Base-by-base conservation (phyloP, 2,797 vertebrate species). In the Epinephelus coioides region DNA sequence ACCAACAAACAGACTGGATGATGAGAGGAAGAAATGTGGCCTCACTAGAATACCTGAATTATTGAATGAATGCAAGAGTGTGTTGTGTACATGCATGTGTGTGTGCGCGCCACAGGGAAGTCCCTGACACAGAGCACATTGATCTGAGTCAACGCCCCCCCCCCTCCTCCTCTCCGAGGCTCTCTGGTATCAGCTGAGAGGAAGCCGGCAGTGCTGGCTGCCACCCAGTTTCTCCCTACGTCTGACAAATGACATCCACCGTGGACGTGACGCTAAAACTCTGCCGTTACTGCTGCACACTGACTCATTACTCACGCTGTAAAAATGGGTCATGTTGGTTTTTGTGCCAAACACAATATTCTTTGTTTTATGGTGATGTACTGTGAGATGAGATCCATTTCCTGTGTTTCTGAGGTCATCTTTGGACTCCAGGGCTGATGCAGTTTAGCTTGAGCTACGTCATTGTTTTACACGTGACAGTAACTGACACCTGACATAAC, bases 121-220 rank as follows among this genome's bases (percentile, higher is more conserved):
- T 49, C 59, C 66, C 66, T 34, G 54, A 71, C 79, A 75, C 51
- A 49, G 38, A 82, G 25, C 54, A 56, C 68, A 82, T 72, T 86
- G 73, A 76, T 82, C 59, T 79, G 81, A 80, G 67, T 74, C 66
- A 47, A 6, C n/a, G 25, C 38, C 15, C 23, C 59, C 23, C 59
- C n/a, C 59, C 11, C 30, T 18, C 59, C 7, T 1, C 34, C 7
- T 6, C 34, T 69, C 44, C 11, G 13, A 64, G 55, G 21, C 68
- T 25, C 30, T 68, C 46, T 50, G 77, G 63, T 78, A 47, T 82
- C 76, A 62, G 79, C 79, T 68, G 68, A 75, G 46, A 59, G 63
- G 70, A 60, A 12, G 54, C 73, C 73, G 71, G 34, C 51, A 55
- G 69, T 66, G 61, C 55, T 76, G 69, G 63, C 77, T 38, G 59